Conservation (phyloP, 1,140 invertebrate genomes). For the Colletes latitarsis region DNA sequence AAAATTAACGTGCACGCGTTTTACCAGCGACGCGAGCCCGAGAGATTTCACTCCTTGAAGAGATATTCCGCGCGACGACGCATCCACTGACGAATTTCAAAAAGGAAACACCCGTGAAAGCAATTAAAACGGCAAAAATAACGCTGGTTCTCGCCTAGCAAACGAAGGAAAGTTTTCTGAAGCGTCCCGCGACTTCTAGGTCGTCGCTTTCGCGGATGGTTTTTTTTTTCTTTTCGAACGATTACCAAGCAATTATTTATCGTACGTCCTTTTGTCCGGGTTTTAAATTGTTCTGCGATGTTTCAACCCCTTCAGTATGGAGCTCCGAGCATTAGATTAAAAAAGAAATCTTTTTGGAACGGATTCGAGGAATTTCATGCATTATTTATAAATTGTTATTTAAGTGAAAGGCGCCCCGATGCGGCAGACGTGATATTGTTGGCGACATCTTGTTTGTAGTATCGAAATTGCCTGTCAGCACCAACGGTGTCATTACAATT, state of each 20-base stretch:
- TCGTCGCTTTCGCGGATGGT: not conserved
- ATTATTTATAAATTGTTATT: no score
- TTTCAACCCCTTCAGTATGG: no score
- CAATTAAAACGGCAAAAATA: not conserved
- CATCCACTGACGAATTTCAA: not conserved
- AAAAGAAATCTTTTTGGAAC: no score
- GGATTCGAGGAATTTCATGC: no score
- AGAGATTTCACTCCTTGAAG: not conserved
- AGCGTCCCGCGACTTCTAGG: not conserved
- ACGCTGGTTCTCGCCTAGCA: not conserved
- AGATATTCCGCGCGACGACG: not conserved
- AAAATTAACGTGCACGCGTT: not conserved
- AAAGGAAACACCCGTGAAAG: not conserved
- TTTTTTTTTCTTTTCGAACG: not conserved
- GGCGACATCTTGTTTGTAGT: no score
- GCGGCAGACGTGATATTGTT: no score
- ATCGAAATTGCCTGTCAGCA: no score
- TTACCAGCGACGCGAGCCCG: not conserved
- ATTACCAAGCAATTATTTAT: not conserved
- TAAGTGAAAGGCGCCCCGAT: no score
- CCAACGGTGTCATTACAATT: no score
- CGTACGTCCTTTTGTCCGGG: not conserved
- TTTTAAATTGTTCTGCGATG: not conserved
- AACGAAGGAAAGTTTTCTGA: not conserved
- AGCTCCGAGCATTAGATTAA: no score